phyloP scores from a whole-genome alignment of 2,888 invertebrate species.

The Xestoiulus laeticollis region DNA sequence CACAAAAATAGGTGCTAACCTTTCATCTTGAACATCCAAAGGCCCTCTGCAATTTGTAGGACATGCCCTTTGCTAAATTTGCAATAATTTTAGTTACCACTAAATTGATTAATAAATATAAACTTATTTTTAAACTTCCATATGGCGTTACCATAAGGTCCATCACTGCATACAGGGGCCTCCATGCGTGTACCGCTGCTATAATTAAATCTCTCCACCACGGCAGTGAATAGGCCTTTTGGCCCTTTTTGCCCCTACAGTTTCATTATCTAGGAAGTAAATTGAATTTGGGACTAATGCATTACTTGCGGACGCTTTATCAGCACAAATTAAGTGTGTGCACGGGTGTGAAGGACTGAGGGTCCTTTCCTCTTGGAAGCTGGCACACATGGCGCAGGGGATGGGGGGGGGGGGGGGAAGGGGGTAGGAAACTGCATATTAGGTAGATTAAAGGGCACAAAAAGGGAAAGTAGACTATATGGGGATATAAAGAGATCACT shows the following conservation, averaged over 20 bases:
- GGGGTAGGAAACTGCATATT: not conserved
- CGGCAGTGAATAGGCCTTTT: not conserved
- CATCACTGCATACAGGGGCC: too few species aligned
- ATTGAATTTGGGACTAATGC: conserved; percentile 47
- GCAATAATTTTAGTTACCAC: too few species aligned
- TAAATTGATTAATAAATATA: too few species aligned
- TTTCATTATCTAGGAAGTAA: conserved; percentile 38
- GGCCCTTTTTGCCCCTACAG: not conserved
- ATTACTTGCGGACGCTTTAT: not conserved
- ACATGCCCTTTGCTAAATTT: too few species aligned
- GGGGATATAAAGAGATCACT: conserved; percentile 43
- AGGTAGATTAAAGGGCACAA: conserved; percentile 36
- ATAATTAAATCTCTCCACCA: not conserved
- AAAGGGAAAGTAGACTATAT: not conserved
- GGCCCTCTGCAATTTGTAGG: too few species aligned
- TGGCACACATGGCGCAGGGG: not conserved
- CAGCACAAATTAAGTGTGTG: conserved; percentile 27
- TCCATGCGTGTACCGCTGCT: too few species aligned
- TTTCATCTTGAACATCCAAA: too few species aligned
- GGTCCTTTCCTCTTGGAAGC: conserved; percentile 3
- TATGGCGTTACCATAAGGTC: too few species aligned
- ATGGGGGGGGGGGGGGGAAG: too few species aligned
- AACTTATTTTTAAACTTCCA: too few species aligned
- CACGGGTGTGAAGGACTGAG: not conserved
- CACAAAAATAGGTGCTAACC: too few species aligned